Evolutionary conservation across 2,888 invertebrate species (phyloP).

Genomic region (Lysandra bellargus): DNA sequence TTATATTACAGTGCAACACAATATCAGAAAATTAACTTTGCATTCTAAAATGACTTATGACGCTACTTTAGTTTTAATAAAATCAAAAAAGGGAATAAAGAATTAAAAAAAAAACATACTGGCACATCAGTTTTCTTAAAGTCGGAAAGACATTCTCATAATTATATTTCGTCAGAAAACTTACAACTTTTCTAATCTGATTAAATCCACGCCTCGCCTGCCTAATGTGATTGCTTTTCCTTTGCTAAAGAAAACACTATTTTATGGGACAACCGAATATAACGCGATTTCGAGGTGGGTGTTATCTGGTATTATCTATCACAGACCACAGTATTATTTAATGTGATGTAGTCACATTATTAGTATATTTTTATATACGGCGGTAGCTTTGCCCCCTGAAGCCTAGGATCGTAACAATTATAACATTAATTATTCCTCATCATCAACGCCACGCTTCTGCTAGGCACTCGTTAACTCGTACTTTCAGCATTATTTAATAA

Average conservation of each 20-base stretch:
- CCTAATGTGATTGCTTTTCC: constrained; percentile 26
- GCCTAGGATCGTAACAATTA: too few species aligned
- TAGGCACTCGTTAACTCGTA: too few species aligned
- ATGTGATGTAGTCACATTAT: background rate
- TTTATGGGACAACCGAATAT: background rate
- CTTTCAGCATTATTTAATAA: too few species aligned
- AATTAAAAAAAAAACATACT: background rate
- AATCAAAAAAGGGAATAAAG: background rate
- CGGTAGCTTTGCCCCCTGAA: too few species aligned
- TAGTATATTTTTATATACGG: too few species aligned
- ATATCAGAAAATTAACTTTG: background rate
- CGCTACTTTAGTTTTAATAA: background rate
- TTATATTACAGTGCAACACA: background rate
- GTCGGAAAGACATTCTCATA: background rate
- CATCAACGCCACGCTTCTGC: too few species aligned
- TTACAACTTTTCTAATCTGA: constrained; percentile 3
- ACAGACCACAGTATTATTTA: background rate
- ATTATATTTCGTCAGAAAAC: constrained; percentile 8
- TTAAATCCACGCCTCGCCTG: constrained; percentile 13
- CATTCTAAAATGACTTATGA: background rate
- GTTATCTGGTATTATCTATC: background rate
- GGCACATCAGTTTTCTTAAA: background rate
- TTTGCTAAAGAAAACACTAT: constrained; percentile 18
- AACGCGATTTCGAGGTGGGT: background rate
- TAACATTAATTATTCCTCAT: too few species aligned